These are phyloP conservation scores for Congeria kusceri DNA, from an alignment of 2,888 invertebrate species.

Conservation along the genomic window DNA sequence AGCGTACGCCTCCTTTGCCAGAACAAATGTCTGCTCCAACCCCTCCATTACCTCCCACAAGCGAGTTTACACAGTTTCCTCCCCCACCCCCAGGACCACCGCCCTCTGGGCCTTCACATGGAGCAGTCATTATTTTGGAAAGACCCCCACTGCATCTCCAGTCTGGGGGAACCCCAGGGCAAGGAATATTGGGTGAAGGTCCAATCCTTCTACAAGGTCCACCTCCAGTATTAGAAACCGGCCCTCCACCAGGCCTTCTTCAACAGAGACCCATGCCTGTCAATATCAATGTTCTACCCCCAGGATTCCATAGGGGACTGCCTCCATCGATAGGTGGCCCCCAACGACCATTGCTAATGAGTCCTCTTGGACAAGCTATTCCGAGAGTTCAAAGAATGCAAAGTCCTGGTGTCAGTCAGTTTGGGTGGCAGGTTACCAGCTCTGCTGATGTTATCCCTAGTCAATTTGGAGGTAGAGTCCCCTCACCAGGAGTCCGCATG, in stretches of 20 bases:
- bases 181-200: constrained; percentile 58
- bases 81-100: constrained; percentile 66
- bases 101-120: constrained; percentile 43
- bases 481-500: constrained; percentile 35
- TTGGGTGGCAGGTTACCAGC: constrained; percentile 47
- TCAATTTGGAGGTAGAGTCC: constrained; percentile 41
- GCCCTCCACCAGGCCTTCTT: constrained; percentile 43
- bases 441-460: constrained; percentile 30
- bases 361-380: constrained; percentile 64
- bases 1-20: constrained; percentile 44
- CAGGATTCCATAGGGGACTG: constrained; percentile 61
- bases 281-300: constrained; percentile 57
- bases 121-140: constrained; percentile 44
- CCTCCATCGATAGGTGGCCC: constrained; percentile 63
- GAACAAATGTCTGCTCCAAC: constrained; percentile 39
- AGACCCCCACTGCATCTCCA: constrained; percentile 40
- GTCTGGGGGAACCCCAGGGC: constrained; percentile 51
- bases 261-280: constrained; percentile 55
- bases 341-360: constrained; percentile 71
- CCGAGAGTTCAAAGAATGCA: constrained; percentile 46
- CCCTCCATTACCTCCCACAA: constrained; percentile 48
- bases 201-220: constrained; percentile 41
- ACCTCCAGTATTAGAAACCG: constrained; percentile 28
- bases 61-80: constrained; percentile 43
- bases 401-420: constrained; percentile 42